Evolutionary conservation across 2,888 invertebrate species (phyloP), one percentile per base, ranked within the genome.

Genomic region (Cryptocheilus praepositus): DNA sequence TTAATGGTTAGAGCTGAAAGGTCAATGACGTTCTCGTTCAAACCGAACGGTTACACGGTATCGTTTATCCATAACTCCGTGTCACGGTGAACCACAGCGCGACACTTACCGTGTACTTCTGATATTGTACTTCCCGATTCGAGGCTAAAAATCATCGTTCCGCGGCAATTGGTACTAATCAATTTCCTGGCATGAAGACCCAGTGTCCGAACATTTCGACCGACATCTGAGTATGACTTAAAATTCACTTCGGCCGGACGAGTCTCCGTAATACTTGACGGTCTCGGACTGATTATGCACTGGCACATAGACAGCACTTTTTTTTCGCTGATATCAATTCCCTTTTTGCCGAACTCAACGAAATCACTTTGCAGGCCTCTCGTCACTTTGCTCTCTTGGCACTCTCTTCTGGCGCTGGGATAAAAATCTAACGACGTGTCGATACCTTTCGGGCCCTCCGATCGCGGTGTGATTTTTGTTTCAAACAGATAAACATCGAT

Each of bases 51-150:
- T 36, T 36, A 16, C 3, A 36, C 25, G 2, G 53, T 25, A 49
- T 21, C 28, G n/a, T 46, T 46, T 8, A 28, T 44, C 51, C 2
- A 0, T 15, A 21, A 18, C 43, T 28, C 3, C n/a, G 19, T 21
- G 18, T 46, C 18, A 49, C 28, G 15, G 44, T 11, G 4, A 54
- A 43, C 18, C 13, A 7, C 7, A 25, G 8, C 22, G 11, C 46
- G 51, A 16, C 64, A 75, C 78, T 78, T 58, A 78, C 78, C 70
- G 65, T 70, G 71, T 62, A 66, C 22, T 70, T 61, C 58, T 72
- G 64, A 64, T 59, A 67, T 63, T 55, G 46, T 53, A 19, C 66
- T 13, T 61, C 28, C 44, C n/a, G 57, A 62, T 61, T 58, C 61
- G 25, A 52, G 58, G 51, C 22, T 13, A 53, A 69, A 25, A 55